A percentile compares a stretch with the other conserved stretches of the same genome.
These are phyloP conservation scores for Theonella swinhoei DNA, from an alignment of 37 sponge, comb jelly and placozoan species.

Conservation along the genomic window DNA sequence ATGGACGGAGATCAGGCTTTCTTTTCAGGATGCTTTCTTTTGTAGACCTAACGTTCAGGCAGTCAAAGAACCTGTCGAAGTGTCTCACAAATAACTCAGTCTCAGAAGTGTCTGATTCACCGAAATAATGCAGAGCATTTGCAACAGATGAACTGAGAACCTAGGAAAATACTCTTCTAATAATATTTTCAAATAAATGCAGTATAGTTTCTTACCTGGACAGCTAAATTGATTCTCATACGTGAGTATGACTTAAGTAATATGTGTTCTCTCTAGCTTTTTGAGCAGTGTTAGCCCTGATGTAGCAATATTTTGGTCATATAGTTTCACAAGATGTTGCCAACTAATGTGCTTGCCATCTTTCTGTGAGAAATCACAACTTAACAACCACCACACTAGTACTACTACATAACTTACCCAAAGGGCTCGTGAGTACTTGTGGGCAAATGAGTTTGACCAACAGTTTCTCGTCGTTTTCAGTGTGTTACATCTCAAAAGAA, in stretches of 20 bases:
- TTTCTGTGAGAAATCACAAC: conserved; percentile 15
- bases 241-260: conserved; percentile 19
- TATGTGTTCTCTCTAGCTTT: conserved; percentile 7
- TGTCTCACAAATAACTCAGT: conserved; percentile 25
- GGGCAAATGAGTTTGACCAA: conserved; percentile 26
- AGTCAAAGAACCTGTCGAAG: conserved; percentile 32
- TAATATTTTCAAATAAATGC: not conserved
- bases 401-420: not conserved
- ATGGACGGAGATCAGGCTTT: conserved; percentile 19
- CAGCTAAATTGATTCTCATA: conserved; percentile 22
- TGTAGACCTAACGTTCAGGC: too few species aligned
- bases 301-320: not conserved
- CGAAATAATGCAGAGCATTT: conserved; percentile 10
- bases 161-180: not conserved
- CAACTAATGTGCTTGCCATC: conserved; percentile 45
- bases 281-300: conserved; percentile 14
- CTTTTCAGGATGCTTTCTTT: conserved; percentile 3
- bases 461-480: conserved; percentile 19
- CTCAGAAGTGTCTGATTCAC: conserved; percentile 9
- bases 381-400: too few species aligned
- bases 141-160: conserved; percentile 24
- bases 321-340: not conserved
- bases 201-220: not conserved
- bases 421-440: not conserved
- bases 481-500: conserved; percentile 21